These are phyloP conservation scores for Microctonus aethiopoides DNA, from an alignment of 2,888 invertebrate species.

Conservation along the genomic window DNA sequence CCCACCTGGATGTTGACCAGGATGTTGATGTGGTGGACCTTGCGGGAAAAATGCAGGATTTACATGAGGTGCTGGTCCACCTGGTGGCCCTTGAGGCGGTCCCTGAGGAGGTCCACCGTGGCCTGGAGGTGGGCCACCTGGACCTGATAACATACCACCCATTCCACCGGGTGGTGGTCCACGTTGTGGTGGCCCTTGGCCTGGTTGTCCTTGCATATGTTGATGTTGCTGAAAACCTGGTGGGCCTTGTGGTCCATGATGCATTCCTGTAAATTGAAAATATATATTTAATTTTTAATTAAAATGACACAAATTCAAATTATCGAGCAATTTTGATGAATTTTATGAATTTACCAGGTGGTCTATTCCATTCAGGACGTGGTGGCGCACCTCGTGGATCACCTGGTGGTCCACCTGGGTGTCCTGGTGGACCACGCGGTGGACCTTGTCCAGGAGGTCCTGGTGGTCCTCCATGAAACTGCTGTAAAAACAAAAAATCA, in stretches of 20 bases:
- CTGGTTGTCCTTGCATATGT: constrained; percentile 75
- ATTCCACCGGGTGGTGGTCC: constrained; percentile 71
- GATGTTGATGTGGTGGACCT: constrained; percentile 72
- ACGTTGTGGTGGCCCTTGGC: constrained; percentile 74
- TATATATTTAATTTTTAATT: neutral
- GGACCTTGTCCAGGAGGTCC: constrained; percentile 70
- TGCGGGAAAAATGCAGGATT: constrained; percentile 97
- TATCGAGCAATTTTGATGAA: too few relatives aligned
- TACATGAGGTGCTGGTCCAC: constrained; percentile 90
- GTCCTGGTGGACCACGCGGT: constrained; percentile 68
- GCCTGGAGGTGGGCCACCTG: constrained; percentile 69
- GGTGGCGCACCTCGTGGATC: constrained; percentile 71
- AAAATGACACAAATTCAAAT: too few relatives aligned
- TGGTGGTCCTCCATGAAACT: constrained; percentile 71
- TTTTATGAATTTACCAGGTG: constrained; percentile 72
- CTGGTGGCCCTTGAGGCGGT: constrained; percentile 69
- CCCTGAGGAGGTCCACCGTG: constrained; percentile 72
- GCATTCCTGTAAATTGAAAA: constrained; percentile 68
- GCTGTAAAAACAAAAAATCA: constrained; percentile 50
- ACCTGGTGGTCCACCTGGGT: constrained; percentile 72
- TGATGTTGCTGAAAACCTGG: constrained; percentile 70
- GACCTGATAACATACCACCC: constrained; percentile 64
- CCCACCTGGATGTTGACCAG: constrained; percentile 71
- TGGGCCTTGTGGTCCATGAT: constrained; percentile 73
- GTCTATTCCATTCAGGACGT: constrained; percentile 80